Evolutionary conservation across 2,888 invertebrate genomes (phyloP), one percentile per base, ranked within the genome.

Genomic region (Drosophila colorata): DNA sequence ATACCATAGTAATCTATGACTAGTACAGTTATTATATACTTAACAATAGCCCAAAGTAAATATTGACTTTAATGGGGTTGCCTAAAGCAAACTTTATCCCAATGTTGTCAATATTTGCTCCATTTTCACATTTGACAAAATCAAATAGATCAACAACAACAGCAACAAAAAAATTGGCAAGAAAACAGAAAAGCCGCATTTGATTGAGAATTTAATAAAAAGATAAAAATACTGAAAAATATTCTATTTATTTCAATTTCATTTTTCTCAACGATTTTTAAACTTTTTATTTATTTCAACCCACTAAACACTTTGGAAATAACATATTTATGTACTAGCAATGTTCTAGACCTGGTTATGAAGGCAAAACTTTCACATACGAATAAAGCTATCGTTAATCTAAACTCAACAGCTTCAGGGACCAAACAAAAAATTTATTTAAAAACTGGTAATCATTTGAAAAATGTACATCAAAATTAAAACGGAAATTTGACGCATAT

Each of bases 31-130:
- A 76, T 52, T 63, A 72, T 70, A 65, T 74, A 78, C 69, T 72
- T 61, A 81, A 77, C 91, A 91, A 91, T 91, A 91, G 91, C 87
- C 91, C 91, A 91, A 91, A 91, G 91, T 91, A 87, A 91, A 91
- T 91, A 90, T 87, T 91, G 91, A 86, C 81, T 77, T 61, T 87
- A 83, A 81, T 83, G 74, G 79, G 80, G 69, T 58, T 25, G 25
- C 47, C 31, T n/a, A n/a, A 16, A 37, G 31, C 14, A 28, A 18
- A 2, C 14, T 14, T n/a, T 18, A 66, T 69, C 55, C 80, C 70
- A 86, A 82, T 78, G 86, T 80, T 74, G 81, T 80, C 90, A 90
- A 77, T 90, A 91, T 91, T 91, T 91, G 90, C 91, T 91, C 91
- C 91, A 91, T 90, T 89, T 91, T 91, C 91, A 91, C 91, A 91